These are phyloP conservation scores for Allophyes oxyacanthae DNA, from an alignment of 2,888 invertebrate species.

Conservation along the genomic window DNA sequence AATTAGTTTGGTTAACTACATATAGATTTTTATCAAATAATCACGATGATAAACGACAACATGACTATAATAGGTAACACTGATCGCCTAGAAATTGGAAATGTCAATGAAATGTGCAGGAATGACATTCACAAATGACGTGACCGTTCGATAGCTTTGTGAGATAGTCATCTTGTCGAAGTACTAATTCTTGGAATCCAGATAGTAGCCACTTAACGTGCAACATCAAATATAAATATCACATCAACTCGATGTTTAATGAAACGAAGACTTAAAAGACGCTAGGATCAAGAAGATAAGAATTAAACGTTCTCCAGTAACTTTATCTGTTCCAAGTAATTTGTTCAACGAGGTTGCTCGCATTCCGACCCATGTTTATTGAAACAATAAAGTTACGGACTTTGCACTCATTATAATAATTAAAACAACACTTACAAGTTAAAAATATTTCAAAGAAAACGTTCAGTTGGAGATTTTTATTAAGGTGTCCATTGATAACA, in stretches of 20 bases:
- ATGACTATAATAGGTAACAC: too few species aligned
- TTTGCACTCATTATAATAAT: slow-evolving; percentile 49
- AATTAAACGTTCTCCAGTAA: slow-evolving; percentile 34
- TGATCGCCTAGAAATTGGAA: too few species aligned
- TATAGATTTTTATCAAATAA: too few species aligned
- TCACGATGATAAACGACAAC: too few species aligned
- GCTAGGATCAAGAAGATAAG: slow-evolving; percentile 15
- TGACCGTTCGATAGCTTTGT: too few species aligned
- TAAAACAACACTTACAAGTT: slow-evolving; percentile 35
- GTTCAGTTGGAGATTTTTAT: slow-evolving; percentile 6
- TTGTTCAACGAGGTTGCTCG: slow-evolving; percentile 46
- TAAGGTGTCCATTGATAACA: background rate
- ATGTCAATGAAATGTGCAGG: too few species aligned
- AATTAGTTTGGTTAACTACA: too few species aligned
- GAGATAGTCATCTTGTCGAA: too few species aligned
- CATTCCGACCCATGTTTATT: slow-evolving; percentile 50
- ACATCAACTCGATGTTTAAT: background rate
- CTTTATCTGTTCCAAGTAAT: slow-evolving; percentile 52
- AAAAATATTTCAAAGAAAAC: slow-evolving; percentile 32
- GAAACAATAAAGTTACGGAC: slow-evolving; percentile 48
- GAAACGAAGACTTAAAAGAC: slow-evolving; percentile 1
- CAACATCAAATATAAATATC: too few species aligned
- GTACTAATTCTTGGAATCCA: too few species aligned
- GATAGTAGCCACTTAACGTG: too few species aligned
- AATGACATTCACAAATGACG: too few species aligned